Base-by-base conservation (phyloP, 2,113 vertebrate genomes). In the Hylia prasina region DNA sequence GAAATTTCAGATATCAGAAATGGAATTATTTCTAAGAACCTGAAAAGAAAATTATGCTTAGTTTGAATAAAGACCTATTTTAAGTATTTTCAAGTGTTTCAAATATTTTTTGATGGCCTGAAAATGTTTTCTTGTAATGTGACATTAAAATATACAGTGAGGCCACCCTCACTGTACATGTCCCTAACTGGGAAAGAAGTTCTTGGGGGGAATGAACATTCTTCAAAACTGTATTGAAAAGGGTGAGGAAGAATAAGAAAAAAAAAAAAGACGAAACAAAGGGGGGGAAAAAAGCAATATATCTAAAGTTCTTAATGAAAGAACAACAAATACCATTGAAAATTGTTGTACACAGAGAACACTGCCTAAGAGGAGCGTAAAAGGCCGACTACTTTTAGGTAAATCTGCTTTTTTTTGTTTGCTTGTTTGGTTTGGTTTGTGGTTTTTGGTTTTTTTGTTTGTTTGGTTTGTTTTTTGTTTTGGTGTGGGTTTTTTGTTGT, bases 221-320 rank as follows among this genome's bases (percentile, higher is more conserved):
- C 25, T 77, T 70, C 70, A 81, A 80, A 93, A 2, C 37, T 53
- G 5, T 22, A 10, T 27, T 47, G 35, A 56, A 85, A 63, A 16
- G 9, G 17, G 64, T 40, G 48, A 57, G 10, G 42, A 77, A 42
- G 6, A 80, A 53, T 8, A 35, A n/a, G 15, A 12, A 87, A 77
- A 50, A 77, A 47, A 76, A 71, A 58, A 18, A 0, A 40, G 13
- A 45, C 0, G 1, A 35, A 84, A 48, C 21, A 64, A 75, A 61
- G 7, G 1, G 4, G 5, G 19, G 8, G 13, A 50, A 5, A 47
- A 5, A 57, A n/a, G 6, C 5, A 24, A 31, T 20, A 16, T 15
- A 50, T 40, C 14, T 40, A 73, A 70, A 63, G 8, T 76, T 81
- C 19, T 47, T 42, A 77, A 50, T 11, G 9, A 56, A 69, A 85